These are phyloP conservation scores for Avahi laniger DNA, from an alignment of 2,797 vertebrate genomes.

Conservation along the genomic window DNA sequence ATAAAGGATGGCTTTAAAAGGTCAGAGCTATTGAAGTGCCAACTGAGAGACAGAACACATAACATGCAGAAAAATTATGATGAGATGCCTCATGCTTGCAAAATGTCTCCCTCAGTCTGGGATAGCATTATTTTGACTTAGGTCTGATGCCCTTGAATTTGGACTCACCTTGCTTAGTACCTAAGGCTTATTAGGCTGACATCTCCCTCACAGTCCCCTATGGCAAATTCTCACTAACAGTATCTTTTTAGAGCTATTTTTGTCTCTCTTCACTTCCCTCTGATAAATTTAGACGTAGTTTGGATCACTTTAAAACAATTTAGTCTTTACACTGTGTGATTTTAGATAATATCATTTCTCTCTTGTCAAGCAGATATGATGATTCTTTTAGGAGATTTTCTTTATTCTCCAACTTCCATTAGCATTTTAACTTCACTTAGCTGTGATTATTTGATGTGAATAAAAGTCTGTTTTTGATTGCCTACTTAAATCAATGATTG, in stretches of 20 bases:
- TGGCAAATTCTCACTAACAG: not conserved
- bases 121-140: not conserved
- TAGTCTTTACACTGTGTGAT: not conserved
- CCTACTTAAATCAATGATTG: not conserved
- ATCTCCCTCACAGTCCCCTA: not conserved
- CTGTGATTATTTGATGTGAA: not conserved
- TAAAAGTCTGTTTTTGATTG: slow-evolving; percentile 18
- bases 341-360: slow-evolving; percentile 1
- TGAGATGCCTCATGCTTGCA: not conserved
- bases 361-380: not conserved
- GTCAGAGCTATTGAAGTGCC: slow-evolving; percentile 38
- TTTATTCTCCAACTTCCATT: not conserved
- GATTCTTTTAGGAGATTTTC: not conserved
- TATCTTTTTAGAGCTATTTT: not conserved
- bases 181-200: not conserved
- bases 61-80: slow-evolving; percentile 7
- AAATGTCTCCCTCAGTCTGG: not conserved
- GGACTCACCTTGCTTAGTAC: not conserved
- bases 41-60: not conserved
- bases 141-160: not conserved
- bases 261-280: not conserved
- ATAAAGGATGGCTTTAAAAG: slow-evolving; percentile 40
- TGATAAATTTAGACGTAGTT: slow-evolving; percentile 3
- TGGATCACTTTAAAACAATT: slow-evolving; percentile 18
- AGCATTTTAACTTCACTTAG: not conserved